These are phyloP conservation scores for Silurus aristotelis DNA, from an alignment of 2,797 vertebrate genomes.

Conservation along the genomic window DNA sequence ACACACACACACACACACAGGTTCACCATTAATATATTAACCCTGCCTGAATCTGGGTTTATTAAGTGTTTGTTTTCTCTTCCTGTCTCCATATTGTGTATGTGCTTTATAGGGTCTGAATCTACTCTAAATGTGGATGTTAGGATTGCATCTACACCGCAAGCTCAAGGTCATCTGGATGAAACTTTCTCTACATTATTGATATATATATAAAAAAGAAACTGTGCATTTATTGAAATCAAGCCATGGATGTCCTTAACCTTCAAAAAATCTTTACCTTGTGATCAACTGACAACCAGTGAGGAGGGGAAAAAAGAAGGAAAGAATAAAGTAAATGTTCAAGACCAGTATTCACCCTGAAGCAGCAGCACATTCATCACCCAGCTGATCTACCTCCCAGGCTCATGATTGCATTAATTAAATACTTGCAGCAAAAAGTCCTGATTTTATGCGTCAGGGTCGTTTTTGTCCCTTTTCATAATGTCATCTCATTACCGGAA, in stretches of 20 bases:
- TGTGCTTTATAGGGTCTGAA: slow-evolving; percentile 35
- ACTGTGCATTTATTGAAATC: slow-evolving; percentile 53
- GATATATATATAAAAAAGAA: slow-evolving; percentile 34
- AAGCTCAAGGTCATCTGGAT: slow-evolving; percentile 54
- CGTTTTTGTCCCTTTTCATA: slow-evolving; percentile 59
- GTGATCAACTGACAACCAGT: slow-evolving; percentile 30
- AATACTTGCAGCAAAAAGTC: slow-evolving; percentile 50
- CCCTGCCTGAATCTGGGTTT: slow-evolving; percentile 8
- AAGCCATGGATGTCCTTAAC: slow-evolving; percentile 57
- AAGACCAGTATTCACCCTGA: slow-evolving; percentile 39
- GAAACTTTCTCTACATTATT: slow-evolving; percentile 57
- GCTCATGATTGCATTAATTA: slow-evolving; percentile 59
- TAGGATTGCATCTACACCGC: slow-evolving; percentile 34
- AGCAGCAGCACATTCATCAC: slow-evolving; percentile 57
- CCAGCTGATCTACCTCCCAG: slow-evolving; percentile 54
- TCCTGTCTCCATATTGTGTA: slow-evolving; percentile 12
- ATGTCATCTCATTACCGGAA: slow-evolving; percentile 61
- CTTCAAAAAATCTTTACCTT: slow-evolving; percentile 54
- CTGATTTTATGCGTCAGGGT: slow-evolving; percentile 53
- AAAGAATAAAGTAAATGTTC: slow-evolving; percentile 27
- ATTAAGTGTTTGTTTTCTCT: slow-evolving; percentile 24
- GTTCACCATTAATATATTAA: slow-evolving; percentile 7
- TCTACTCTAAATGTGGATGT: slow-evolving; percentile 22
- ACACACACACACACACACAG: neutral
- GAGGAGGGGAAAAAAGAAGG: slow-evolving; percentile 17